Evolutionary conservation across 2,113 vertebrate species (phyloP).

Genomic region (Oreochromis spilurus): DNA sequence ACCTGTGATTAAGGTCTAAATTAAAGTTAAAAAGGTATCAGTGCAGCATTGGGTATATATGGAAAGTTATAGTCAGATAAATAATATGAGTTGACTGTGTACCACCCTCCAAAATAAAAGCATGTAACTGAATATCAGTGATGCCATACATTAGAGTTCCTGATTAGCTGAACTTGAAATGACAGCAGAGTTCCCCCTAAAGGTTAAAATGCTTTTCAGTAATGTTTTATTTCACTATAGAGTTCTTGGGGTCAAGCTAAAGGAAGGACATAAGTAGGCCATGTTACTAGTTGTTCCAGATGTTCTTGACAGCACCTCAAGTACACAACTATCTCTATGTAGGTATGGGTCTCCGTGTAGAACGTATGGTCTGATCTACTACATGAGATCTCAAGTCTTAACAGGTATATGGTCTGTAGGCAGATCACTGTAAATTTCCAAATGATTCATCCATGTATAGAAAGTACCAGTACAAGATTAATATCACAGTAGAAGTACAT

Average conservation of each 20-base stretch:
- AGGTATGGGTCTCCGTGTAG: neutral
- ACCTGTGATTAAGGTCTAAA: neutral
- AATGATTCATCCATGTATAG: neutral
- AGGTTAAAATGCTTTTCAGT: neutral
- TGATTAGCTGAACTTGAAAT: neutral
- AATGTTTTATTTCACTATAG: neutral
- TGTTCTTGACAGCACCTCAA: neutral
- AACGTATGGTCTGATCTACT: neutral
- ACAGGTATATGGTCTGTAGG: neutral
- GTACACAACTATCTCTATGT: neutral
- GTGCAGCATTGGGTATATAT: neutral
- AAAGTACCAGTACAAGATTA: neutral
- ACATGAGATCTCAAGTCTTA: neutral
- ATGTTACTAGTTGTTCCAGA: neutral
- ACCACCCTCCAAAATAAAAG: neutral
- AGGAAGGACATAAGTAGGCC: neutral
- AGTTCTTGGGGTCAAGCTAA: neutral
- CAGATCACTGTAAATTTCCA: neutral
- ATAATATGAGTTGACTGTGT: neutral
- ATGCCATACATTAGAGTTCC: neutral
- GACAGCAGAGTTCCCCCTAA: neutral
- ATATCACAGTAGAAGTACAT: neutral
- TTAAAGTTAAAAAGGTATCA: neutral
- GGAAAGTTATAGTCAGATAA: neutral
- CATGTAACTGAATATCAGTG: neutral